These are phyloP conservation scores for Athalia rosae DNA, from an alignment of 2,888 invertebrate genomes.

Conservation along the genomic window DNA sequence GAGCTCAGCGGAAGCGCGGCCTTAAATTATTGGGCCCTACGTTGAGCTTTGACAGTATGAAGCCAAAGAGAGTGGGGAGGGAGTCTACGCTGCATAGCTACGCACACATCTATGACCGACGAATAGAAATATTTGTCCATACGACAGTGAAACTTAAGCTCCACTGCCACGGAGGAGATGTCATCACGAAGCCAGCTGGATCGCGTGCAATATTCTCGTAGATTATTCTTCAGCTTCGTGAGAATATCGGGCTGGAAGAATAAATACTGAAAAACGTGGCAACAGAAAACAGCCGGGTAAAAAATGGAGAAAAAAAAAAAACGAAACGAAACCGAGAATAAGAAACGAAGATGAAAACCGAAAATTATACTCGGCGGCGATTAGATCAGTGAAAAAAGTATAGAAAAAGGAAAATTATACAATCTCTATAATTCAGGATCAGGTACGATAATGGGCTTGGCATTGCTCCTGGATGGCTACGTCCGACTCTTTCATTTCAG, in stretches of 20 bases:
- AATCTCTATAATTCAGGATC: not conserved
- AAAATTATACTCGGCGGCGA: not conserved
- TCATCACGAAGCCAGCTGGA: conserved; percentile 31
- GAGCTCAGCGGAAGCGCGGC: conserved; percentile 31
- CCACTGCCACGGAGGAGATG: conserved; percentile 13
- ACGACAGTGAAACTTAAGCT: conserved; percentile 17
- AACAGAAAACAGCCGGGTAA: not conserved
- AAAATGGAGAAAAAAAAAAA: not conserved
- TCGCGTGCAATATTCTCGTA: conserved; percentile 28
- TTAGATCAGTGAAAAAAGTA: not conserved
- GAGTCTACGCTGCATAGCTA: not conserved
- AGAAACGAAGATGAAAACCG: no score
- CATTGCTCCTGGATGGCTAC: not conserved
- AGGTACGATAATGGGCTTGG: not conserved
- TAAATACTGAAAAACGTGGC: not conserved
- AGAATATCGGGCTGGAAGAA: conserved; percentile 1
- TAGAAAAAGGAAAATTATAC: not conserved
- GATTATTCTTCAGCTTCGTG: conserved; percentile 24
- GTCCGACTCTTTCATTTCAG: conserved; percentile 4
- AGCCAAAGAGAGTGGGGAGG: not conserved
- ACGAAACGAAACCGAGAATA: not conserved
- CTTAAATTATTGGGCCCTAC: conserved; percentile 34
- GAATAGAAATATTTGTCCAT: conserved; percentile 16
- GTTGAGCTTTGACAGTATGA: conserved; percentile 22
- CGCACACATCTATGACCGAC: conserved; percentile 14